Base-by-base conservation (phyloP, 37 sponge, comb jelly and placozoan genomes). In the Petrosia ficiformis region DNA sequence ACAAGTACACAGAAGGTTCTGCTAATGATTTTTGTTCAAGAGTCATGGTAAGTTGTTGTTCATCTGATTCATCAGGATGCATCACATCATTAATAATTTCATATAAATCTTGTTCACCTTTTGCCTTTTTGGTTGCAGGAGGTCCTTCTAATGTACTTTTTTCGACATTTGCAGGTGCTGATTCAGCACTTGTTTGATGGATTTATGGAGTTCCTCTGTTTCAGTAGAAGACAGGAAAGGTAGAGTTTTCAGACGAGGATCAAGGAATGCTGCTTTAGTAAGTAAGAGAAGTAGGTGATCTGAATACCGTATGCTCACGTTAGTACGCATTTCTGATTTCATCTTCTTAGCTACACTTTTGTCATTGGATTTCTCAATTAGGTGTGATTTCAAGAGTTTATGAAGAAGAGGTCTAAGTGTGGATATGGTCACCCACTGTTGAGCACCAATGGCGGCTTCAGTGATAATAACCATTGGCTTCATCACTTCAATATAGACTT, bases 341-440 rank as follows among this genome's bases (percentile, higher is more conserved):
- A 59, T 71, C 10, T 31, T 32, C 41, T 81, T 72, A 14, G 30
- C 39, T 42, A 59, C 25, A 10, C 28, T 61, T 3, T 34, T 52
- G 32, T 77, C 67, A 38, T 3, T 6, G 10, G 39, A 21, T 16
- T 36, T 6, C 5, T 28, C 33, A 24, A 65, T 21, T 3, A 77
- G 57, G 39, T 35, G 28, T 24, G 59, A 24, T 22, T 37, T 76
- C 30, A 74, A 66, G 39, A 81, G 42, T 52, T 72, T 73, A 81
- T n/a, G n/a, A n/a, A n/a, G n/a, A n/a, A n/a, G n/a, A n/a, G n/a
- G n/a, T n/a, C n/a, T n/a, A n/a, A n/a, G 38, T 2, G 68, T 26
- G 11, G 74, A 75, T 2, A 81, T 64, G 22, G 74, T 74, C 31
- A 81, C 74, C 74, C 75, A 81, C 66, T 75, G 61, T 39, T 81